Percentiles rank a stretch among this genome's conserved stretches.
Evolutionary conservation across 2,797 vertebrate species (phyloP).

Genomic region (Hirundo rustica): DNA sequence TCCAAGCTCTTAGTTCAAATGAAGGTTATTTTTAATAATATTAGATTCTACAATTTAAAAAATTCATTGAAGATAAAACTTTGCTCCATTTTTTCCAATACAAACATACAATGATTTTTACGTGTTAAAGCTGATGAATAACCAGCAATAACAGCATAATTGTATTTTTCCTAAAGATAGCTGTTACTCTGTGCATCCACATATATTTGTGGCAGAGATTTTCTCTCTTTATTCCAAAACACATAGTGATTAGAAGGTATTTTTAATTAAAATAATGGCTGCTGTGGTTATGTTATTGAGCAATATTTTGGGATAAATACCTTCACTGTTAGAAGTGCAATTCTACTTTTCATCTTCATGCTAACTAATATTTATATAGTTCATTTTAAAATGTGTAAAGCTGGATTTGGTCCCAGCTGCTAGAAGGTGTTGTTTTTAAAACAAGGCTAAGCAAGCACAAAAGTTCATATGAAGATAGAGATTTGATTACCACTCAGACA

Average conservation of each 20-base stretch:
- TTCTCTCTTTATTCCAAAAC: constrained; percentile 38
- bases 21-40: neutral
- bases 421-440: constrained; percentile 76
- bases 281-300: constrained; percentile 67
- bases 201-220: neutral
- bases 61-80: neutral
- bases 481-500: constrained; percentile 71
- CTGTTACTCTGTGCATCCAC: neutral
- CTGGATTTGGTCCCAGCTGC: constrained; percentile 68
- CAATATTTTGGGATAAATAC: constrained; percentile 73
- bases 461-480: constrained; percentile 70
- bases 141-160: neutral
- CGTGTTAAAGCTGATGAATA: neutral
- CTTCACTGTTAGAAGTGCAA: constrained; percentile 59
- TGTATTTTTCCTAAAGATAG: neutral
- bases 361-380: constrained; percentile 64
- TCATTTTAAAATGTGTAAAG: constrained; percentile 68
- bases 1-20: neutral
- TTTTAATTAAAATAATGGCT: constrained; percentile 75
- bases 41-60: neutral
- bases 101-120: neutral
- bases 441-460: constrained; percentile 76
- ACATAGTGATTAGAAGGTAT: constrained; percentile 31
- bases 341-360: constrained; percentile 70
- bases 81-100: neutral